A percentile compares a stretch with the other conserved stretches of the same genome.
Evolutionary conservation across 2,797 vertebrate genomes (phyloP).

Genomic region (Manis javanica): DNA sequence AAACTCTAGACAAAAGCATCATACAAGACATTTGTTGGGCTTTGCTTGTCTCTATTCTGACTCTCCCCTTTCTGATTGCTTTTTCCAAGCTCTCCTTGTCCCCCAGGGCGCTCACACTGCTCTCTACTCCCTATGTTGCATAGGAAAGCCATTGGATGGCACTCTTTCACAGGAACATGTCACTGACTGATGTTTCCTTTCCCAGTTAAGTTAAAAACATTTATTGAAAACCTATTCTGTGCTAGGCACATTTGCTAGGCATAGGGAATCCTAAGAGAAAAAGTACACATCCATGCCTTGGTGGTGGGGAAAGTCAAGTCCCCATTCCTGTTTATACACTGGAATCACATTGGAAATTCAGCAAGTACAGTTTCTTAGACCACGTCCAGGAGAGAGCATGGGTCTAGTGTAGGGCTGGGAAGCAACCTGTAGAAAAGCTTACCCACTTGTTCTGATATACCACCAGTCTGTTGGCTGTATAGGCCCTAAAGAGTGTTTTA

Average conservation of each 20-base stretch:
- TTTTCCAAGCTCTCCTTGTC: neutral
- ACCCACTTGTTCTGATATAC: neutral
- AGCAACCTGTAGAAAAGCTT: neutral
- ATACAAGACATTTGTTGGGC: neutral
- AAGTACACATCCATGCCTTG: neutral
- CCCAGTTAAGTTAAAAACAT: neutral
- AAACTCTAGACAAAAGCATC: neutral
- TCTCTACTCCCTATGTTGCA: neutral
- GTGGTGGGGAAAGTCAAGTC: neutral
- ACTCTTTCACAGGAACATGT: neutral
- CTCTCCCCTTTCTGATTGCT: neutral
- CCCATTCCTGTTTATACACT: neutral
- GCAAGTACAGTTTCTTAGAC: neutral
- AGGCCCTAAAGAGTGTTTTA: neutral
- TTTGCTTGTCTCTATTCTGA: neutral
- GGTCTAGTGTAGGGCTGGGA: neutral
- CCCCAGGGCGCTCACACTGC: neutral
- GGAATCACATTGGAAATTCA: neutral
- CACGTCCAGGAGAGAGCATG: neutral
- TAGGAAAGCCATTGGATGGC: neutral
- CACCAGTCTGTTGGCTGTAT: neutral
- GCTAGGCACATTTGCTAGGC: neutral
- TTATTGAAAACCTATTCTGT: neutral
- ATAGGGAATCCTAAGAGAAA: neutral
- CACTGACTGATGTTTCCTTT: neutral